phyloP scores from a whole-genome alignment of 2,797 vertebrate species.

The Megaceryle alcyon region DNA sequence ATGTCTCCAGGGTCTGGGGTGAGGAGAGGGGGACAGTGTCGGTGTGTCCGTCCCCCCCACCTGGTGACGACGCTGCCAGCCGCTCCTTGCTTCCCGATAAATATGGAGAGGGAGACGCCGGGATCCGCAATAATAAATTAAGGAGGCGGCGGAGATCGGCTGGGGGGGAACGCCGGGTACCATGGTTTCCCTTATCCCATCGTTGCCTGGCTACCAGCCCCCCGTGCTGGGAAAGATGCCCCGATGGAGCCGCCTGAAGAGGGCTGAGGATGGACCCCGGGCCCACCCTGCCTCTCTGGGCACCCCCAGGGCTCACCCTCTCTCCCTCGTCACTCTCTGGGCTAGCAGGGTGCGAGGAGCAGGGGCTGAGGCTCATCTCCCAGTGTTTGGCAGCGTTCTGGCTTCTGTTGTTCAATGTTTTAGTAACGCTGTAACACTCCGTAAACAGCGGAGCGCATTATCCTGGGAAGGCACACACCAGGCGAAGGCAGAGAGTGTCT shows the following conservation, averaged over 20 bases:
- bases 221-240: neutral
- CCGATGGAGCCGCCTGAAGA: neutral
- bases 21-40: neutral
- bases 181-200: constrained; percentile 7
- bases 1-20: neutral
- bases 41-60: too few relatives aligned
- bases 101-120: neutral
- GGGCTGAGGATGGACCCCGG: neutral
- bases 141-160: neutral
- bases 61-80: neutral
- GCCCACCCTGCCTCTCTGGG: too few relatives aligned
- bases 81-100: constrained; percentile 32
- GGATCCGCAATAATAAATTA: constrained; percentile 27
- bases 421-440: neutral
- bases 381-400: neutral
- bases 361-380: too few relatives aligned
- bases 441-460: neutral
- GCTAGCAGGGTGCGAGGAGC: neutral
- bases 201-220: constrained; percentile 73
- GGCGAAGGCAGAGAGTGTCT: neutral
- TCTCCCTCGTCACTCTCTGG: neutral
- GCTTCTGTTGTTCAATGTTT: neutral
- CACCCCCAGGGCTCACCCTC: too few relatives aligned
- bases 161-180: constrained; percentile 67
- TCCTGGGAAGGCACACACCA: neutral